A percentile compares a stretch with the other conserved stretches of the same genome.
These are phyloP conservation scores for Drosophila nikananu DNA, from an alignment of 1,140 invertebrate species.

Conservation along the genomic window DNA sequence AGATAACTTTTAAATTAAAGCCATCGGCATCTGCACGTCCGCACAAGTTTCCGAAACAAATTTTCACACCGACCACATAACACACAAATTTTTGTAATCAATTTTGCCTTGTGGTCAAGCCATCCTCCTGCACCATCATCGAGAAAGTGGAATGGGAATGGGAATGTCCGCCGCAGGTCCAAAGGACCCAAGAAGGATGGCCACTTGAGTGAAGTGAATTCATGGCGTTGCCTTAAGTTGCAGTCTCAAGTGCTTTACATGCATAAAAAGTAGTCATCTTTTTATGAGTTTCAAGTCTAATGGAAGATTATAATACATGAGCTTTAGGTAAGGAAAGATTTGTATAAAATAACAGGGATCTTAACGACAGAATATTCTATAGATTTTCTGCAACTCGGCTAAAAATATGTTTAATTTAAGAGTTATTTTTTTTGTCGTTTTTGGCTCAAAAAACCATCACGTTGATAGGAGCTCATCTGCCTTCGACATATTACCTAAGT, in stretches of 20 bases:
- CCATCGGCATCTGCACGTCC: slow-evolving; percentile 52
- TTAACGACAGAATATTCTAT: background rate
- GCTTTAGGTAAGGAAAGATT: background rate
- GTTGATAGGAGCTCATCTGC: slow-evolving; percentile 11
- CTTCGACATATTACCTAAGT: slow-evolving; percentile 57
- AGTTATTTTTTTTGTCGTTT: background rate
- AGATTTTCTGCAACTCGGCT: background rate
- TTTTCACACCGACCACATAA: slow-evolving; percentile 60
- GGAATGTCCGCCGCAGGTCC: background rate
- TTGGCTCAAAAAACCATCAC: background rate
- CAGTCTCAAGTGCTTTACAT: slow-evolving; percentile 47
- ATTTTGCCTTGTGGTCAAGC: slow-evolving; percentile 76
- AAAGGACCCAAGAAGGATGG: slow-evolving; percentile 7
- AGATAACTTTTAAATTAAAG: slow-evolving; percentile 83
- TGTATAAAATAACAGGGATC: background rate
- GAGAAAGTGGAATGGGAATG: background rate
- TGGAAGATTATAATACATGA: background rate
- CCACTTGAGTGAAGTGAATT: slow-evolving; percentile 57
- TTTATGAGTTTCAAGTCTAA: slow-evolving; percentile 7
- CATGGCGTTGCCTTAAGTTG: slow-evolving; percentile 52
- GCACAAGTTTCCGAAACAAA: slow-evolving; percentile 54
- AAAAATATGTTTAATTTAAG: background rate
- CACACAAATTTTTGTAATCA: slow-evolving; percentile 75
- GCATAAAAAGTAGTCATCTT: slow-evolving; percentile 21
- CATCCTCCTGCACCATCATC: slow-evolving; percentile 20